phyloP scores from a whole-genome alignment of 2,797 vertebrate species.

The Pseudochirops corinnae region DNA sequence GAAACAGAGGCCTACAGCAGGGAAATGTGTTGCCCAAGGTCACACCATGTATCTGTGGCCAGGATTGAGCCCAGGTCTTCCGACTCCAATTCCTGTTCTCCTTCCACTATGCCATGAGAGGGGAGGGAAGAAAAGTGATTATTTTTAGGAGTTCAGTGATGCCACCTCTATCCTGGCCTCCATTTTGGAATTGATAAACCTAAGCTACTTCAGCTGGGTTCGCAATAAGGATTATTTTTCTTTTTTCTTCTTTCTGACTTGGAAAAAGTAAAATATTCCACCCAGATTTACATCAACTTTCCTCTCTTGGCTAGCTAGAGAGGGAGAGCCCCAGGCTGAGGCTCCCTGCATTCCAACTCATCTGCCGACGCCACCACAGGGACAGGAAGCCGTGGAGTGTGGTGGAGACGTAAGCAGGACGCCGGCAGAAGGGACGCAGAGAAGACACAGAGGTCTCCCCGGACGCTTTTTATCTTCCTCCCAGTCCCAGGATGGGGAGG shows the following conservation, averaged over 20 bases:
- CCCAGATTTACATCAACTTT: constrained; percentile 59
- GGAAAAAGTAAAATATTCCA: constrained; percentile 72
- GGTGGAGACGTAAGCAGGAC: background rate
- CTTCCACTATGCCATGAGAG: background rate
- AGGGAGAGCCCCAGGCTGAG: constrained; percentile 24
- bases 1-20: background rate
- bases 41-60: background rate
- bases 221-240: constrained; percentile 22
- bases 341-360: background rate
- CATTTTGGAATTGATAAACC: constrained; percentile 10
- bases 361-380: background rate
- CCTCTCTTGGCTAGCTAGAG: constrained; percentile 25
- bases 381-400: background rate
- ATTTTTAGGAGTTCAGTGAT: background rate
- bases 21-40: background rate
- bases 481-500: background rate
- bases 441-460: background rate
- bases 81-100: background rate
- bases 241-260: background rate
- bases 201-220: constrained; percentile 4
- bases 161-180: background rate
- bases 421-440: background rate
- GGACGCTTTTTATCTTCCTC: background rate
- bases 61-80: background rate
- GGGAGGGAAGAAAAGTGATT: background rate